phyloP scores from a whole-genome alignment of 2,797 vertebrate species.

The Squalus acanthias region DNA sequence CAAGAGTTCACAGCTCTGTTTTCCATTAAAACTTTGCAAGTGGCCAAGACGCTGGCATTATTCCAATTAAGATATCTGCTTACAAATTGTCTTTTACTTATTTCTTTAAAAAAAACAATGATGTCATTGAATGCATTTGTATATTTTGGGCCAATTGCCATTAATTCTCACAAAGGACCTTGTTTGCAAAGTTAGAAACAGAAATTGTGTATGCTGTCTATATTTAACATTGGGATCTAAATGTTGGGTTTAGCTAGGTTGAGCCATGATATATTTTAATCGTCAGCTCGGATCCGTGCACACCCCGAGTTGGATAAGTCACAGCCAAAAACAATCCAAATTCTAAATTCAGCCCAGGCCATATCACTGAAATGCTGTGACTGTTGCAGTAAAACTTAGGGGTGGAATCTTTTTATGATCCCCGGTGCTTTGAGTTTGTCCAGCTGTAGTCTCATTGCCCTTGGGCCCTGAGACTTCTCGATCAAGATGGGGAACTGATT shows the following conservation, averaged over 20 bases:
- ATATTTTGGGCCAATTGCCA: not conserved
- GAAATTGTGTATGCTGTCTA: not conserved
- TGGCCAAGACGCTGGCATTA: slow-evolving; percentile 31
- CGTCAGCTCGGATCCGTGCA: not conserved
- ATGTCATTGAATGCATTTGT: slow-evolving; percentile 29
- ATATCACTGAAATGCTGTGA: slow-evolving; percentile 9
- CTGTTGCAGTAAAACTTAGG: not conserved
- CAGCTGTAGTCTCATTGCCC: slow-evolving; percentile 54
- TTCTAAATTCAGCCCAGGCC: slow-evolving; percentile 5
- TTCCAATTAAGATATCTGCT: slow-evolving; percentile 33
- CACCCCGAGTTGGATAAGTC: not conserved
- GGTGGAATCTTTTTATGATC: slow-evolving; percentile 2
- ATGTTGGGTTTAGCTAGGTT: not conserved
- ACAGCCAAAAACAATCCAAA: not conserved
- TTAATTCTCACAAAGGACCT: not conserved
- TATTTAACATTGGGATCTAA: slow-evolving; percentile 24
- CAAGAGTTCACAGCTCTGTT: slow-evolving; percentile 38
- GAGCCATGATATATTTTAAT: not conserved
- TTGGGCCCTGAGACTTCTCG: slow-evolving; percentile 36
- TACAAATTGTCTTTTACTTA: slow-evolving; percentile 28
- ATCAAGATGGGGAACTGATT: slow-evolving; percentile 38
- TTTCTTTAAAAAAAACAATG: not conserved
- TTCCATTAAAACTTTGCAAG: slow-evolving; percentile 39
- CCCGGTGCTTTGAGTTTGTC: slow-evolving; percentile 49
- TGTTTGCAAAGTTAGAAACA: slow-evolving; percentile 13